These are phyloP conservation scores for Siniperca undulata DNA, from an alignment of 2,797 vertebrate genomes.

Conservation along the genomic window DNA sequence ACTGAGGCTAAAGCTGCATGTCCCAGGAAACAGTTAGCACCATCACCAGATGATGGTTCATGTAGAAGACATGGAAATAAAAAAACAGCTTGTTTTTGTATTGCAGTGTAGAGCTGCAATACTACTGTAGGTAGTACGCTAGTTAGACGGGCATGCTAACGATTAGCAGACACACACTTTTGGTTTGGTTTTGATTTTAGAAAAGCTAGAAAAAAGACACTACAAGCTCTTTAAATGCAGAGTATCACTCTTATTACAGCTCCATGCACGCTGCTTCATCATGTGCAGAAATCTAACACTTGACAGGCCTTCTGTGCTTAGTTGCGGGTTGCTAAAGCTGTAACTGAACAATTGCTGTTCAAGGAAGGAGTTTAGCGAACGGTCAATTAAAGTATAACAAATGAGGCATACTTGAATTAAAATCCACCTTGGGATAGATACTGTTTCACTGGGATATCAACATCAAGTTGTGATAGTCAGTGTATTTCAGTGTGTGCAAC, in stretches of 20 bases:
- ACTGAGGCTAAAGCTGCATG: not conserved
- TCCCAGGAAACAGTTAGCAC: not conserved
- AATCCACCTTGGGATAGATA: not conserved
- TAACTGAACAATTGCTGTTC: not conserved
- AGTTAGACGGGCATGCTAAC: not conserved
- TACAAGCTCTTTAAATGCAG: not conserved
- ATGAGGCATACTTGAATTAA: not conserved
- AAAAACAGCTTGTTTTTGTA: not conserved
- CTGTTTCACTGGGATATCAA: not conserved
- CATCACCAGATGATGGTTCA: not conserved
- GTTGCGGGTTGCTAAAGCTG: not conserved
- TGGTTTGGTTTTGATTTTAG: not conserved
- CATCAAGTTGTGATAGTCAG: not conserved
- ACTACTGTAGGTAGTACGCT: not conserved
- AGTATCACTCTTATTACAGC: not conserved
- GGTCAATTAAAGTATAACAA: not conserved
- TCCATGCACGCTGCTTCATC: not conserved
- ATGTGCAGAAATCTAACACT: not conserved
- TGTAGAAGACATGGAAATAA: not conserved
- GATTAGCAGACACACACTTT: not conserved
- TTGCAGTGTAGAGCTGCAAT: not conserved
- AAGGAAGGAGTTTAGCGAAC: not conserved
- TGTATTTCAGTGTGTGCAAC: not conserved
- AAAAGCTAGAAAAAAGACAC: not conserved
- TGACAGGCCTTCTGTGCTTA: no score